phyloP scores from a whole-genome alignment of 2,888 invertebrate genomes.

The Branchipolynoe longqiensis region DNA sequence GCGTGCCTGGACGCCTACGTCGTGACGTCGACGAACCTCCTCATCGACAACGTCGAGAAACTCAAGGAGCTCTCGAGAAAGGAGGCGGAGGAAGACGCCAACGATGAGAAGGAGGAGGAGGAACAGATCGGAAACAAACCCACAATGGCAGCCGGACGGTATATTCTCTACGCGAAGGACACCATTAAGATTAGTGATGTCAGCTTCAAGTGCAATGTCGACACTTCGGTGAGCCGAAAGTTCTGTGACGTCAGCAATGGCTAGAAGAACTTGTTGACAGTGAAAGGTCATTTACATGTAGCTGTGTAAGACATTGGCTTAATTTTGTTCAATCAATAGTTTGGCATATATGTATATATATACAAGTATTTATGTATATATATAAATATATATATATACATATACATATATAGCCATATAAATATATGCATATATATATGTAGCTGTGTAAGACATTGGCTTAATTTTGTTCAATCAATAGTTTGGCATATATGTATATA shows the following conservation, averaged over 20 bases:
- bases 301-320: too few species aligned
- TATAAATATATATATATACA: too few species aligned
- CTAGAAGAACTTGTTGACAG: too few species aligned
- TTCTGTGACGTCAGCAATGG: background rate
- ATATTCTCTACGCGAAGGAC: slow-evolving; percentile 38
- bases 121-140: slow-evolving; percentile 1
- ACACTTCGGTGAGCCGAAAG: slow-evolving; percentile 1
- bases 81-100: background rate
- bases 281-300: too few species aligned
- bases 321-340: too few species aligned
- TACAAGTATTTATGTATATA: too few species aligned
- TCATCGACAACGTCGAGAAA: slow-evolving; percentile 29
- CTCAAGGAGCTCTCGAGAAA: background rate
- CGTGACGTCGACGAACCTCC: background rate
- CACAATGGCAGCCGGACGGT: slow-evolving; percentile 37
- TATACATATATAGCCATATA: too few species aligned
- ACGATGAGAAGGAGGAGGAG: background rate
- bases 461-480: too few species aligned
- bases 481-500: too few species aligned
- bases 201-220: background rate
- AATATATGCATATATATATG: too few species aligned
- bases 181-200: slow-evolving; percentile 44
- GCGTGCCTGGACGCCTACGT: slow-evolving; percentile 35
- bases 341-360: too few species aligned
- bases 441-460: too few species aligned